A percentile compares a stretch with the other conserved stretches of the same genome.
phyloP scores from a whole-genome alignment of 2,888 invertebrate genomes.

The Hypercompe scribonia region DNA sequence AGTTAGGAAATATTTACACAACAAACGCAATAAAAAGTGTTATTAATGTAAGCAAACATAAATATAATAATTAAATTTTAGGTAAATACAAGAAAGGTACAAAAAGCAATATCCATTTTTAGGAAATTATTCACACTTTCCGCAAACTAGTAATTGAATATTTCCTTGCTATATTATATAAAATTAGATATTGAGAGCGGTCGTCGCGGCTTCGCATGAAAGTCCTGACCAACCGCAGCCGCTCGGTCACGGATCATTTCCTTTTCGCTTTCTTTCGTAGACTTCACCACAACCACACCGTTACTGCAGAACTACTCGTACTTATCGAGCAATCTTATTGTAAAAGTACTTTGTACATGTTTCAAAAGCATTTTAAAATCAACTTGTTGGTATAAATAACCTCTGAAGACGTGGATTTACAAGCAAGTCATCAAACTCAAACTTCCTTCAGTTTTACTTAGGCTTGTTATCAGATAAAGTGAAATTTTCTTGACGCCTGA shows the following conservation, averaged over 20 bases:
- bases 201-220: constrained; percentile 46
- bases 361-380: background rate
- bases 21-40: background rate
- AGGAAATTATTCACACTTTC: background rate
- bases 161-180: background rate
- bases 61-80: too few relatives aligned
- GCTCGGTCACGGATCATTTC: constrained; percentile 58
- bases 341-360: background rate
- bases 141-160: background rate
- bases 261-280: constrained; percentile 54
- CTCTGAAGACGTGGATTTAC: too few relatives aligned
- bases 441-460: too few relatives aligned
- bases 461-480: too few relatives aligned
- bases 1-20: background rate
- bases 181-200: constrained; percentile 15
- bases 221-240: constrained; percentile 41
- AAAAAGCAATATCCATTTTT: too few relatives aligned
- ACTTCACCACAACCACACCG: constrained; percentile 49
- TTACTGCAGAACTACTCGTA: constrained; percentile 27
- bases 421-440: too few relatives aligned
- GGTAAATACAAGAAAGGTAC: background rate
- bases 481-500: too few relatives aligned
- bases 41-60: too few relatives aligned
- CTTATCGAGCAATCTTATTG: background rate
- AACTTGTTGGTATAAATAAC: too few relatives aligned